phyloP scores from a whole-genome alignment of 2,888 invertebrate species.

The Palloptera scutellata region DNA sequence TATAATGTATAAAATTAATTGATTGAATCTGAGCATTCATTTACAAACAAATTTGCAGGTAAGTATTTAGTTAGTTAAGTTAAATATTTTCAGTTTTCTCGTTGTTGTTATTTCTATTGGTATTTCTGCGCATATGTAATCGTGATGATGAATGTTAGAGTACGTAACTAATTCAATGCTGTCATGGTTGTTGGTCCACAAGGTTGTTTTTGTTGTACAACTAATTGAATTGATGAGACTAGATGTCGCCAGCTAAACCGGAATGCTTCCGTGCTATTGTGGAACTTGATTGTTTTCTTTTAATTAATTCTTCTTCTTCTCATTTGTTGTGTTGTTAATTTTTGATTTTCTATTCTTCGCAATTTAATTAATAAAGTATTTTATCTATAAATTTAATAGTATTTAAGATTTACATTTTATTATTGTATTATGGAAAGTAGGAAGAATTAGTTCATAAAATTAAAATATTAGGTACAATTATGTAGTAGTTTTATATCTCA shows the following conservation, averaged over 20 bases:
- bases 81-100: no score
- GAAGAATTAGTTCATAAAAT: no score
- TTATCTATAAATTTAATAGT: no score
- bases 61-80: no score
- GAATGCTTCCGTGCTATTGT: background rate
- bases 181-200: background rate
- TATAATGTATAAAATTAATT: no score
- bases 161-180: background rate
- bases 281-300: background rate
- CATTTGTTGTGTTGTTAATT: background rate
- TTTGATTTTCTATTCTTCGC: background rate
- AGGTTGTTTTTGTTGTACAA: background rate
- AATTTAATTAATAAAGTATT: background rate
- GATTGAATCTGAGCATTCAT: no score
- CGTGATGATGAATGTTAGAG: background rate
- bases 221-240: constrained; percentile 14
- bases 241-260: constrained; percentile 5
- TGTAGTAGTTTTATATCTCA: no score
- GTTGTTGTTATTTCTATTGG: no score
- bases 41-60: no score
- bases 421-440: no score
- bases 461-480: no score
- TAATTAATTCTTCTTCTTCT: background rate
- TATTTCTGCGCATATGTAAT: background rate
- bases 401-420: no score